These are phyloP conservation scores for Semotilus atromaculatus DNA, from an alignment of 2,797 vertebrate species.

Conservation along the genomic window DNA sequence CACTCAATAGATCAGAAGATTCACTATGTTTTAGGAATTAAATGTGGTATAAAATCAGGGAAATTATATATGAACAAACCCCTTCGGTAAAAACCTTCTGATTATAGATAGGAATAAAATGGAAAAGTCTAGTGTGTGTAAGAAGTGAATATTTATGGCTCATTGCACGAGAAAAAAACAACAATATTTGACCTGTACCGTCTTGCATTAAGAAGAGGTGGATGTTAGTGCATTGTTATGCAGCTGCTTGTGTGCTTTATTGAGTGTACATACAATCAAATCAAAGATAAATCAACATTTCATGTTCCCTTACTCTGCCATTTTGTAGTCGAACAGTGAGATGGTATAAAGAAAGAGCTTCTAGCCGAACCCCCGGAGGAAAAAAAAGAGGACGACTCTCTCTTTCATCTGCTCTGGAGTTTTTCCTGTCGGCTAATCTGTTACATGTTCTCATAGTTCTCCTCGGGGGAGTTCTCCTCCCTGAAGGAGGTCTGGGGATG, in stretches of 20 bases:
- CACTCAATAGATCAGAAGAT: background rate
- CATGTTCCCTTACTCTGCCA: background rate
- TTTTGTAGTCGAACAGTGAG: conserved; percentile 8
- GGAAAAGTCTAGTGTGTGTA: background rate
- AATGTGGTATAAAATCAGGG: background rate
- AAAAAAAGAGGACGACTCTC: conserved; percentile 14
- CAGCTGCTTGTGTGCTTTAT: background rate
- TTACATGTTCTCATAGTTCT: conserved; percentile 37
- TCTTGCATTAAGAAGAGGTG: background rate
- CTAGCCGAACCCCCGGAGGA: background rate
- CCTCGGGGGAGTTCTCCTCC: conserved; percentile 25
- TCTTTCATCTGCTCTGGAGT: conserved; percentile 33
- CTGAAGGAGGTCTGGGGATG: conserved; percentile 39
- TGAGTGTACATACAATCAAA: background rate
- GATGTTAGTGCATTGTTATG: background rate
- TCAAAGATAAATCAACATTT: conserved; percentile 10
- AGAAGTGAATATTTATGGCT: background rate
- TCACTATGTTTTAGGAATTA: background rate
- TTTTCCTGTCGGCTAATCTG: conserved; percentile 46
- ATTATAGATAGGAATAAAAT: background rate
- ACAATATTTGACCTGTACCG: background rate
- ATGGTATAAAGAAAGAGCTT: conserved; percentile 7
- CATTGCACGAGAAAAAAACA: background rate
- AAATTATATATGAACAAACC: background rate
- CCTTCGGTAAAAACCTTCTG: background rate